Evolutionary conservation across 2,888 invertebrate species (phyloP), one percentile per base, ranked within the genome.

Genomic region (Lasioglossum morio): DNA sequence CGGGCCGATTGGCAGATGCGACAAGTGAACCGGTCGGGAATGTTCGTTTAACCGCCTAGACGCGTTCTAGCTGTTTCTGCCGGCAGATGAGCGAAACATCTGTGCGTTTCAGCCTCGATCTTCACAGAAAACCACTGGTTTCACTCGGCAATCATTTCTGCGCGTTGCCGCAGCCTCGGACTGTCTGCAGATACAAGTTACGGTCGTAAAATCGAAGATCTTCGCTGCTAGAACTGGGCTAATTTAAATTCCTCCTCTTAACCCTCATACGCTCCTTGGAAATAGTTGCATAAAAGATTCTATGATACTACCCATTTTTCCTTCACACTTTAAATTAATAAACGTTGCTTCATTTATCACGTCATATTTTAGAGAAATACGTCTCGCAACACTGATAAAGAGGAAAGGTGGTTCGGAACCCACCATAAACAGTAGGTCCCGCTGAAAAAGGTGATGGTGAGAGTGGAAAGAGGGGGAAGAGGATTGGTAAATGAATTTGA

Each of bases 1-100:
- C 69, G 66, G 72, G 73, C 27, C 87, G 79, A 79, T 79, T 46
- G 83, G 43, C 87, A 85, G 82, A 86, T 77, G 84, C 46, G 72
- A 73, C 60, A 63, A 12, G 57, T 74, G 19, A 53, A 40, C n/a
- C 46, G 27, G 23, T 46, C 23, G 60, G 30, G 34, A 76, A 53
- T 40, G 30, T 79, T 73, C 53, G 8, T 60, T 82, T 34, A 19
- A 27, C 10, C 37, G 40, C 37, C 57, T 72, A 30, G 40, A n/a
- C 48, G 48, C 63, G 66, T 40, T 19, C 19, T n/a, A 63, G 60
- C 23, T 12, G 66, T 14, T 10, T 23, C 40, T 5, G n/a, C 7
- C 27, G 40, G n/a, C 72, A 57, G 69, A 70, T 43, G 30, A 66
- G 19, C 16, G 14, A 16, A 37, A 40, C 72, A 48, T 43, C 43